Base-by-base conservation (phyloP, 2,888 invertebrate species). In the Noctua pronuba region DNA sequence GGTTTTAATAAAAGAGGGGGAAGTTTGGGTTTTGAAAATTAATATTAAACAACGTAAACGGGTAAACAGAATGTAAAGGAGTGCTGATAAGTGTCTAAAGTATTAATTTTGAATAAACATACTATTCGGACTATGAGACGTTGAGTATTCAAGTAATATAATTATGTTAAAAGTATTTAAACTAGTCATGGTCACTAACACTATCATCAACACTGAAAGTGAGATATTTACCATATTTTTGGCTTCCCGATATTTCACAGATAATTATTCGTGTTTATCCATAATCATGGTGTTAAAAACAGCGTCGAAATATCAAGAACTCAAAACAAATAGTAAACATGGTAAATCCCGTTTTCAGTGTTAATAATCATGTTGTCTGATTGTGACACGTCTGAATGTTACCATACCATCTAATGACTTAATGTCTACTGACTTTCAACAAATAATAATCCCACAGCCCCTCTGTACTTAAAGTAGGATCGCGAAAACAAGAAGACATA, bases 401-500 rank as follows among this genome's bases (percentile, higher is more conserved):
- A 28, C 28, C 6, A 58, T 58, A 28, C 13, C 55, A 58, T 28
- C 13, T 16, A n/a, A 28, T 28, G 13, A 28, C 16, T 16, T 58
- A 28, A 16, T 16, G 18, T 28, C 8, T 7, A 16, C 18, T 35
- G 21, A 16, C n/a, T 49, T 35, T 16, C 10, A 24, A 74, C 74
- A 66, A 78, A 65, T 41, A 58, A 46, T 28, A 60, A 11, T 41
- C 41, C 21, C n/a, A 18, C 10, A 46, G 10, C 28, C 16, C n/a
- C 11, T n/a, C 35, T 35, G n/a, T 21, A 28, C 24, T 24, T 24
- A 65, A 79, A 70, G 41, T 28, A 28, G 18, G 13, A 16, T 21
- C n/a, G 60, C 68, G 65, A 83, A 80, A 80, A 80, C 68, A 77
- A 41, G 28, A 85, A 82, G 65, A 77, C 71, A 64, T 64, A 66